Base-by-base conservation (phyloP, 2,888 invertebrate species). In the Hipparchia semele region DNA sequence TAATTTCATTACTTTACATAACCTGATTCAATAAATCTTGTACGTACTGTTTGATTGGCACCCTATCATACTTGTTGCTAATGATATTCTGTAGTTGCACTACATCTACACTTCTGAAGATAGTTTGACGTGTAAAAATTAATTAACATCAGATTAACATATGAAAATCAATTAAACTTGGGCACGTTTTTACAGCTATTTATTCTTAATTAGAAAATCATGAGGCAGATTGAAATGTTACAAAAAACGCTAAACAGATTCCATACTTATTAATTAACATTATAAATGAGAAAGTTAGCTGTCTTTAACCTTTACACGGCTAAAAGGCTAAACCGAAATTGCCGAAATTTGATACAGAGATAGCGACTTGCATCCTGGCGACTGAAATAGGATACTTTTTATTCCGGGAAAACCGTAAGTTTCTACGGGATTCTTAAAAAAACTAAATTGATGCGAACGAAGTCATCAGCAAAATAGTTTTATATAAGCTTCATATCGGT, bases 161-260 rank as follows among this genome's bases (percentile, higher is more conserved):
- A 6, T 53, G 65, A 56, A 72, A 74, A 70, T 74, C 56, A 74
- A 72, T 76, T 68, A 68, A 68, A 70, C 23, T 39, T 9, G 65
- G 33, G 68, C 74, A 76, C 70, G 72, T 60, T 72, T 73, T 59
- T 51, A 60, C 59, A 23, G 51, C 49, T 75, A 61, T 64, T 72
- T 72, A 61, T 67, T 75, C 68, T 67, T 70, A 72, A 75, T 75
- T 64, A 71, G 68, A 60, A 68, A 60, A 46, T n/a, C 39, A 56
- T 60, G 9, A 60, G 45, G 45, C 33, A 23, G 61, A 72, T 74
- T 70, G 64, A 56, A 60, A 54, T 53, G 46, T n/a, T 64, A 68
- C 13, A 70, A 75, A 70, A 70, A 71, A 45, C 12, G 9, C 23
- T 49, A 49, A 39, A 7, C 49, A 8, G 6, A 49, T 7, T 49